Evolutionary conservation across 1,140 invertebrate species (phyloP).

Genomic region (Planococcus citri): DNA sequence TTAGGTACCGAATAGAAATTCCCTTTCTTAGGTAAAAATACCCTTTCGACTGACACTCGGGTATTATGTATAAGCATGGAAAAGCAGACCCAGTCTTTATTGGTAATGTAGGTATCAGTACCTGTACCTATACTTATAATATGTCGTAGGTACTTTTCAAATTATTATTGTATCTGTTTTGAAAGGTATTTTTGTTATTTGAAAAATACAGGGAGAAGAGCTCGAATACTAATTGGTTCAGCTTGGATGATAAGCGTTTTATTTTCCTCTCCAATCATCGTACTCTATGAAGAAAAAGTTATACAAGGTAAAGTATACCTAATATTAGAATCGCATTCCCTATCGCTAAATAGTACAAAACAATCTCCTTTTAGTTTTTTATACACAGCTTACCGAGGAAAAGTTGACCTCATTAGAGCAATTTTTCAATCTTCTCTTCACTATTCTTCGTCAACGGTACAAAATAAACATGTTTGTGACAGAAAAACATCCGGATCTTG

Average conservation of each 20-base stretch:
- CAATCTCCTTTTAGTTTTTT: too few relatives aligned
- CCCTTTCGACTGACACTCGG: background rate
- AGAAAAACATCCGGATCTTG: too few relatives aligned
- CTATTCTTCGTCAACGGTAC: too few relatives aligned
- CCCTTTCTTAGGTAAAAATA: background rate
- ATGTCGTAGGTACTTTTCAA: background rate
- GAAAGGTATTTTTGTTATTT: slow-evolving; percentile 3
- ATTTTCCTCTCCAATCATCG: slow-evolving; percentile 70
- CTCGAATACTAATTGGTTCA: slow-evolving; percentile 56
- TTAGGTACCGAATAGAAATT: background rate
- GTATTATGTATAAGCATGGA: background rate
- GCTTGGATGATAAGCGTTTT: slow-evolving; percentile 73
- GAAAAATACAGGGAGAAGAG: slow-evolving; percentile 56
- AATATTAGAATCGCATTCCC: too few relatives aligned
- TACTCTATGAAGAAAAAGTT: slow-evolving; percentile 65
- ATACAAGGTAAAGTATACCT: slow-evolving; percentile 52
- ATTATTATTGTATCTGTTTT: too few relatives aligned
- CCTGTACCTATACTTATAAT: background rate
- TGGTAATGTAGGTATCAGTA: background rate
- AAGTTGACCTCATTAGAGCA: too few relatives aligned
- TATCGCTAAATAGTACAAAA: too few relatives aligned
- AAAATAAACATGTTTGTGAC: too few relatives aligned
- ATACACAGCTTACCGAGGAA: too few relatives aligned
- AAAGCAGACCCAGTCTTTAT: too few relatives aligned
- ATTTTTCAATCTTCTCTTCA: too few relatives aligned